phyloP scores from a whole-genome alignment of 2,888 invertebrate genomes.

The Bhutanitis thaidina region DNA sequence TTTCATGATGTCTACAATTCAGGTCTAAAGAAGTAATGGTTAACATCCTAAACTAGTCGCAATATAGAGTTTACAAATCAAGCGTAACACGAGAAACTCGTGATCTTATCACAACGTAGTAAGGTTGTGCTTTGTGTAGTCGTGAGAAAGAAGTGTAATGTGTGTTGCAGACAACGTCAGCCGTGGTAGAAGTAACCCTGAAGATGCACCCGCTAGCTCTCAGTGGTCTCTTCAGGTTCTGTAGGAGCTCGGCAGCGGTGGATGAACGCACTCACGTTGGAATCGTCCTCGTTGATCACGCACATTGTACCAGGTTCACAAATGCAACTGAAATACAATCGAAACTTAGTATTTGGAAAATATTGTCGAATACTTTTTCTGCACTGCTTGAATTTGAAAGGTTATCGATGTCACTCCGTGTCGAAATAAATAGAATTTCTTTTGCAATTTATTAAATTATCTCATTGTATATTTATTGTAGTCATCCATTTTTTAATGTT shows the following conservation, averaged over 20 bases:
- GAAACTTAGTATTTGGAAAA: too few relatives aligned
- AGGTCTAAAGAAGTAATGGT: background rate
- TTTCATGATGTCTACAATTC: background rate
- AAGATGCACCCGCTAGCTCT: constrained; percentile 30
- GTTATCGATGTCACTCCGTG: too few relatives aligned
- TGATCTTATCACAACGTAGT: background rate
- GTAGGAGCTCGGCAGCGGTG: constrained; percentile 34
- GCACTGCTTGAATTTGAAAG: too few relatives aligned
- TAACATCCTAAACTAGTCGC: background rate
- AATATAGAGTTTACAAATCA: too few relatives aligned
- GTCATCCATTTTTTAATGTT: too few relatives aligned
- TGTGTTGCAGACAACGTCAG: background rate
- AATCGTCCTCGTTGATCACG: constrained; percentile 31
- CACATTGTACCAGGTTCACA: constrained; percentile 35
- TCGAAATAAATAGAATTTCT: too few relatives aligned
- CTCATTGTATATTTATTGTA: too few relatives aligned
- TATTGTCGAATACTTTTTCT: too few relatives aligned
- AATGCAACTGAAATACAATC: constrained; percentile 40
- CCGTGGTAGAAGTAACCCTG: background rate
- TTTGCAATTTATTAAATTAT: too few relatives aligned
- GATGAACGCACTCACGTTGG: constrained; percentile 21
- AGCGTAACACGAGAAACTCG: background rate
- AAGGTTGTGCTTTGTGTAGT: background rate
- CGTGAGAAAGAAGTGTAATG: background rate
- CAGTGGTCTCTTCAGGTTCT: background rate